phyloP scores from a whole-genome alignment of 2,113 vertebrate species.

The Trematocara macrostoma region DNA sequence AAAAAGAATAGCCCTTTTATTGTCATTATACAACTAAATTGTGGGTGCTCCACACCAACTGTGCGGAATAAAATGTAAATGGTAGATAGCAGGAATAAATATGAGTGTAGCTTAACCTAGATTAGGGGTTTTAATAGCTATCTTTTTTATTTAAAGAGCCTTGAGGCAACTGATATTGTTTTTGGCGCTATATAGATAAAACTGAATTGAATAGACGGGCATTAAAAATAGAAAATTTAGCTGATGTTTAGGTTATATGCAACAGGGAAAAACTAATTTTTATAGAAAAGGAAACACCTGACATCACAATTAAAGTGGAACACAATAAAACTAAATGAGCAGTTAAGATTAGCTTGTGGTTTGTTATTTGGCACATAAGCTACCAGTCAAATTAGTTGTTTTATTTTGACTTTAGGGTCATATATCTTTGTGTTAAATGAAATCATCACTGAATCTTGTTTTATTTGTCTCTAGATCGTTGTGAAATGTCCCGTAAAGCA shows the following conservation, averaged over 20 bases:
- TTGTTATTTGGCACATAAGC: neutral
- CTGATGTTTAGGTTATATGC: neutral
- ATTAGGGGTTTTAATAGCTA: neutral
- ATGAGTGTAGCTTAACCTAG: neutral
- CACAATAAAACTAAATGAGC: neutral
- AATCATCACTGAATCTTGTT: neutral
- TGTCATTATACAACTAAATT: neutral
- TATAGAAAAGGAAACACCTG: neutral
- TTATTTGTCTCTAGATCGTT: constrained; percentile 12
- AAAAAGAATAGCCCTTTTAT: neutral
- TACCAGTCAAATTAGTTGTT: neutral
- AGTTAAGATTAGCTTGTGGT: neutral
- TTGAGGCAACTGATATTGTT: neutral
- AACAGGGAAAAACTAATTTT: neutral
- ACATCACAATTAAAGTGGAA: neutral
- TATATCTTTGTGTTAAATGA: neutral
- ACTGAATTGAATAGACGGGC: neutral
- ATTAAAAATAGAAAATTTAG: neutral
- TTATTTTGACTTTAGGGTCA: neutral
- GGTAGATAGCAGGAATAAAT: neutral
- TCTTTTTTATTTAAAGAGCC: neutral
- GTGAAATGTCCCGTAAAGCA: constrained; percentile 17
- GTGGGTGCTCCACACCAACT: neutral
- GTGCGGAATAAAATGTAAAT: neutral
- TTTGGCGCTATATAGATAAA: neutral